These are phyloP conservation scores for Urocynchramus pylzowi DNA, from an alignment of 2,113 vertebrate species.

Conservation along the genomic window DNA sequence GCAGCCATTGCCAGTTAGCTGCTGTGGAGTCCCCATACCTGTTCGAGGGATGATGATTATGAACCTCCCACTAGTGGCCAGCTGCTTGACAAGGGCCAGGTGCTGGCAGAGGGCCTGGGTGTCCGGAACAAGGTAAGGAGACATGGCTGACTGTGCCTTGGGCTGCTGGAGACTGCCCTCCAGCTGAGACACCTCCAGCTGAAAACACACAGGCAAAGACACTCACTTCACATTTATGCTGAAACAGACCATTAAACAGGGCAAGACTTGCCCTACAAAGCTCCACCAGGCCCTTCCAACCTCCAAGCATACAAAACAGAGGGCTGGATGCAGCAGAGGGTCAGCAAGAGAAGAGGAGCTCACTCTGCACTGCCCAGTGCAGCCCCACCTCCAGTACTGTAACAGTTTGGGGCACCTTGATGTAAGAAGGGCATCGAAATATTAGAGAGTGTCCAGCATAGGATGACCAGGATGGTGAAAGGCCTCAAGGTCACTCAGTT, in stretches of 20 bases:
- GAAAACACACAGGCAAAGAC: background rate
- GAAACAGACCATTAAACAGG: background rate
- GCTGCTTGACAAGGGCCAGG: conserved; percentile 83
- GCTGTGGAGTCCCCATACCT: conserved; percentile 65
- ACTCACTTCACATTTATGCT: background rate
- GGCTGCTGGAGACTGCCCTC: conserved; percentile 97
- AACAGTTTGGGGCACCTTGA: background rate
- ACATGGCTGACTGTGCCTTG: conserved; percentile 94
- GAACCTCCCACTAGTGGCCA: conserved; percentile 91
- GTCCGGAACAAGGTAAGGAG: conserved; percentile 94
- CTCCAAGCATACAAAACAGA: background rate
- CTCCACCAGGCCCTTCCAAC: background rate
- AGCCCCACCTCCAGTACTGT: background rate
- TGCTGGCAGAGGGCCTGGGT: conserved; percentile 92
- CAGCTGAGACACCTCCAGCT: conserved; percentile 96
- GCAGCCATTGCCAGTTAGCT: background rate
- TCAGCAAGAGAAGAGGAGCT: background rate
- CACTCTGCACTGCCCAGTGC: background rate
- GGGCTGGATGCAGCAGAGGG: background rate
- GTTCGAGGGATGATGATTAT: conserved; percentile 96
- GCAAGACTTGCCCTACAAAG: background rate
- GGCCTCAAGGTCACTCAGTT: background rate
- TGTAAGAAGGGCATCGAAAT: fast-evolving
- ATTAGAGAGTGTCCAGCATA: background rate
- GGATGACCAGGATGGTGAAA: background rate